A percentile compares a stretch with the other conserved stretches of the same genome.
Conservation (phyloP, 2,888 invertebrate genomes). For the Pollenia griseotomentosa region DNA sequence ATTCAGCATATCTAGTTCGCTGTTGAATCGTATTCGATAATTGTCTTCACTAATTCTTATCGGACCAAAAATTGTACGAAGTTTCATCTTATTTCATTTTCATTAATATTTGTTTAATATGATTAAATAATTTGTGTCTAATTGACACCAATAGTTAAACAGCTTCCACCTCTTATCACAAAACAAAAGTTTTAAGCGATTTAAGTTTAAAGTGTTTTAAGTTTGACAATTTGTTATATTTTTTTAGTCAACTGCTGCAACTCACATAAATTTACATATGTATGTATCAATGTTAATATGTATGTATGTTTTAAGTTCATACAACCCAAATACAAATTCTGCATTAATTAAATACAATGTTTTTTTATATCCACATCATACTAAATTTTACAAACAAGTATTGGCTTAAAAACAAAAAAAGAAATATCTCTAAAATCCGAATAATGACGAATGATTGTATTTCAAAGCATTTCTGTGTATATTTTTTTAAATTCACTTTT, state of each 20-base stretch:
- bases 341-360: not conserved
- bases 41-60: too few species aligned
- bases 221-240: not conserved
- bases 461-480: slow-evolving; percentile 3
- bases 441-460: slow-evolving; percentile 11
- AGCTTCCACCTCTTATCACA: not conserved
- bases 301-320: too few species aligned
- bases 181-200: not conserved
- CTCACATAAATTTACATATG: too few species aligned
- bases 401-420: slow-evolving; percentile 11
- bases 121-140: not conserved
- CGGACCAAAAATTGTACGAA: too few species aligned
- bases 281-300: too few species aligned
- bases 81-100: too few species aligned
- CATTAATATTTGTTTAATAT: not conserved
- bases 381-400: not conserved
- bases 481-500: not conserved
- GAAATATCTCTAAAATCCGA: slow-evolving; percentile 11
- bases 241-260: not conserved
- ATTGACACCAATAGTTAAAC: not conserved
- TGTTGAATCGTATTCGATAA: too few species aligned
- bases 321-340: too few species aligned
- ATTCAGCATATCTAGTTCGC: too few species aligned
- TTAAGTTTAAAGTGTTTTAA: not conserved
- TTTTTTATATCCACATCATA: not conserved